Conservation (phyloP, 2,888 invertebrate species). For the Zootermopsis nevadensis region DNA sequence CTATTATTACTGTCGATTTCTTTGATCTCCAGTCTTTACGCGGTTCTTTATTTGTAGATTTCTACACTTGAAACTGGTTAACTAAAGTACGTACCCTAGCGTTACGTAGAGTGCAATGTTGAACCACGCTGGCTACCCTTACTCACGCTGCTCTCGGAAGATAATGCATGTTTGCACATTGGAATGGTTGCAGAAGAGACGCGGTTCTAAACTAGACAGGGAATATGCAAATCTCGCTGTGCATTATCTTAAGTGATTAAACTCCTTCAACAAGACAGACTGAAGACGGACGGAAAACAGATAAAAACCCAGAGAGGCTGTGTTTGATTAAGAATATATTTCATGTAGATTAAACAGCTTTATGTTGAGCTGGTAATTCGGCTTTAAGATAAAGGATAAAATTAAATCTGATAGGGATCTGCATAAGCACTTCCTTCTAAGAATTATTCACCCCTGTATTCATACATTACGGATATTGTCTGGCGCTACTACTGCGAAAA, state of each 20-base stretch:
- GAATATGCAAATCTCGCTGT: constrained; percentile 20
- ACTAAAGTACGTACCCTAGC: background rate
- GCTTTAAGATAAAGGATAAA: background rate
- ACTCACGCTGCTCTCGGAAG: background rate
- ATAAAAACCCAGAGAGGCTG: background rate
- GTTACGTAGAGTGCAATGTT: background rate
- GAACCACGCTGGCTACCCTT: background rate
- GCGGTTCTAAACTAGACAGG: background rate
- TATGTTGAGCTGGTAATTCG: background rate
- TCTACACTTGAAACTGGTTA: too few relatives aligned
- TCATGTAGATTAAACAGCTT: background rate
- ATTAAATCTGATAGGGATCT: background rate
- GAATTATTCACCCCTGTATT: background rate
- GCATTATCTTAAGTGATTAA: constrained; percentile 31
- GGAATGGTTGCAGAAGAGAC: background rate
- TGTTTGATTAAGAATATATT: constrained; percentile 16
- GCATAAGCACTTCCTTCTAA: background rate
- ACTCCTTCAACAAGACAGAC: constrained; percentile 15
- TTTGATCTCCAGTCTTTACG: too few relatives aligned
- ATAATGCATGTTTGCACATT: constrained; percentile 18
- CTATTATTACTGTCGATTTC: too few relatives aligned
- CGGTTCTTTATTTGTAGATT: too few relatives aligned
- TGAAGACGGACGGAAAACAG: constrained; percentile 1
- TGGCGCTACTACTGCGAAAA: too few relatives aligned
- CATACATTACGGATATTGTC: background rate